A percentile compares a stretch with the other conserved stretches of the same genome.
These are phyloP conservation scores for Adelges cooleyi DNA, from an alignment of 1,140 invertebrate genomes.

Conservation along the genomic window DNA sequence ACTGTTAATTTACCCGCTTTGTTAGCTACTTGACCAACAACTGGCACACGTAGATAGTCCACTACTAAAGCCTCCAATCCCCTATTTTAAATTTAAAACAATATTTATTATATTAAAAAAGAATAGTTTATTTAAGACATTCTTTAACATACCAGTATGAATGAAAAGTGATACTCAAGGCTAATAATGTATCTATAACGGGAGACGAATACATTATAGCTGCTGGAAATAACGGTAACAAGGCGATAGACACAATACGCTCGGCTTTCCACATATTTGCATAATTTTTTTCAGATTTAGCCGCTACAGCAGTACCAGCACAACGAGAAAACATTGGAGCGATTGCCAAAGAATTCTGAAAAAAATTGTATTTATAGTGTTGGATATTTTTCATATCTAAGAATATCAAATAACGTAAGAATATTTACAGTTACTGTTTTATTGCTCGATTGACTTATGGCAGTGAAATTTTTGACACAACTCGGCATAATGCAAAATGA, in stretches of 20 bases:
- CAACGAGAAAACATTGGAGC: conserved; percentile 6
- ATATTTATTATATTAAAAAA: no score
- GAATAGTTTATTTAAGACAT: no score
- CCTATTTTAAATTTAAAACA: no score
- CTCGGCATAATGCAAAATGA: neutral
- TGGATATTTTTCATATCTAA: no score
- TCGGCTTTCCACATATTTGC: neutral
- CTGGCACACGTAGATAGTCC: conserved; percentile 17
- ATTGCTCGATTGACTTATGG: neutral
- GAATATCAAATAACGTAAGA: no score
- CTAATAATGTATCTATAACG: conserved; percentile 2
- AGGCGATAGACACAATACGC: conserved; percentile 10
- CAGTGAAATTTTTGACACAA: neutral
- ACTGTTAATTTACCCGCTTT: conserved; percentile 1
- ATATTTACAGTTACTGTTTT: neutral
- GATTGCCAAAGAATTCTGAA: neutral
- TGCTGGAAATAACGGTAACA: conserved; percentile 8
- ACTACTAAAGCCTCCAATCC: conserved; percentile 18
- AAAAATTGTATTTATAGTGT: no score
- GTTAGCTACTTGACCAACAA: conserved; percentile 3
- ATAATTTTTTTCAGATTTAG: neutral
- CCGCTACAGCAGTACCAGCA: neutral
- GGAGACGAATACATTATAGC: conserved; percentile 4
- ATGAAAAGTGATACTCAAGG: neutral
- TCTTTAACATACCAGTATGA: conserved; percentile 2